Base-by-base conservation (phyloP, 2,888 invertebrate genomes). In the Parochlus steinenii region DNA sequence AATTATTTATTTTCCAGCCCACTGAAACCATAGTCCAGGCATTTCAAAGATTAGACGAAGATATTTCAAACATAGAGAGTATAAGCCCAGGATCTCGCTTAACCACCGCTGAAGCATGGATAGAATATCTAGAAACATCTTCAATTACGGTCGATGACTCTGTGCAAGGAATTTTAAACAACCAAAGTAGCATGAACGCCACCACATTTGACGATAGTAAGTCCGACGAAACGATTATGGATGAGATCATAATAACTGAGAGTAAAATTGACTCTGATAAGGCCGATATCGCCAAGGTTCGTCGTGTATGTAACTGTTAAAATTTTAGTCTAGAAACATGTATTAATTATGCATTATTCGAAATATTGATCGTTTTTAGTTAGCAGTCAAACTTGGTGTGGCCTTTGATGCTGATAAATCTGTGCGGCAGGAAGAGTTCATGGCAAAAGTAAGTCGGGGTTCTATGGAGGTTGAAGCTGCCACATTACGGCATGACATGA, bases 51-150 rank as follows among this genome's bases (percentile, higher is more conserved):
- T 39, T 57, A 10, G 58, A 58, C 36, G 51, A 52, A 23, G 47
- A 49, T 42, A 56, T 58, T 15, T 47, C 50, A 38, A 49, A 50
- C 34, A 15, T 55, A 39, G 58, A 58, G 41, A 48, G 47, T 28
- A 45, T 42, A 3, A 53, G 56, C 40, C 55, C 58, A 1, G 57
- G 56, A 6, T 55, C 58, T 6, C 48, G 57, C 5, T 40, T 57
- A 46, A 54, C 54, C 26, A 58, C 58, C 3, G 49, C 47, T 20
- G 56, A 58, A 26, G 55, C 57, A 4, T 58, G 58, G 58, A 45
- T 58, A 11, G 55, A 56, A 18, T 54, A 55, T 42, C 41, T 58
- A 14, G 49, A 53, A 39, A 39, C 11, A 6, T 15, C n/a, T n/a
- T n/a, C n/a, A n/a, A n/a, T 31, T 8, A 22, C 8, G 5, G 15